Percentiles rank a stretch among this genome's conserved stretches.
Conservation (phyloP, 2,888 invertebrate species). For the Tetanocera ferruginea region DNA sequence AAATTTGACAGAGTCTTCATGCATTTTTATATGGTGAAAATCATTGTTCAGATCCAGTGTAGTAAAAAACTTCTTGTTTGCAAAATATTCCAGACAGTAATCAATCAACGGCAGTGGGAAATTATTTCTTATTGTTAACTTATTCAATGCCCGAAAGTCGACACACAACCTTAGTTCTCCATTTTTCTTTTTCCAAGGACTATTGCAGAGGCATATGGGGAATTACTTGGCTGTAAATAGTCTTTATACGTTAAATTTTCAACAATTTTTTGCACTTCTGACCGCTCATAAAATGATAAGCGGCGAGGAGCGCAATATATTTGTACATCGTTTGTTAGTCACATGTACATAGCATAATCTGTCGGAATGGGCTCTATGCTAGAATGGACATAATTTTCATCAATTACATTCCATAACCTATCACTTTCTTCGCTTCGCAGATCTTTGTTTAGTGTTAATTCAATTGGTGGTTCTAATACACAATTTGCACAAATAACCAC, state of each 20-base stretch:
- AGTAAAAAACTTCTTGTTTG: not conserved
- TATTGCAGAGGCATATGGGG: not conserved
- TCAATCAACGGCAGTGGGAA: not conserved
- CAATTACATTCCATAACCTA: too few species aligned
- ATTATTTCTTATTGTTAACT: slow-evolving; percentile 3
- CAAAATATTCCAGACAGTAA: slow-evolving; percentile 4
- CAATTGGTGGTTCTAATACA: too few species aligned
- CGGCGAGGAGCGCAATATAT: too few species aligned
- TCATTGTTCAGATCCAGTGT: not conserved
- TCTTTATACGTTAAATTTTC: not conserved
- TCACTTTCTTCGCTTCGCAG: too few species aligned
- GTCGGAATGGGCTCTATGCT: too few species aligned
- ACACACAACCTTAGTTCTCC: slow-evolving; percentile 11
- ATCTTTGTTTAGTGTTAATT: too few species aligned
- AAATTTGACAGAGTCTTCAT: slow-evolving; percentile 47
- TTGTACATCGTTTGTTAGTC: too few species aligned
- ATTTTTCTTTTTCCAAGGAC: slow-evolving; percentile 8
- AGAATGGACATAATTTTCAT: too few species aligned
- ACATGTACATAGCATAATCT: too few species aligned
- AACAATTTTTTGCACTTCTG: not conserved
- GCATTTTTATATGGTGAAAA: slow-evolving; percentile 26
- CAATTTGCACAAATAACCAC: too few species aligned
- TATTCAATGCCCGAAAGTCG: not conserved
- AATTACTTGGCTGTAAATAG: not conserved
- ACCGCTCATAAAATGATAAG: not conserved